Conservation (phyloP, 2,113 vertebrate genomes). For the Hydrochoerus hydrochaeris region DNA sequence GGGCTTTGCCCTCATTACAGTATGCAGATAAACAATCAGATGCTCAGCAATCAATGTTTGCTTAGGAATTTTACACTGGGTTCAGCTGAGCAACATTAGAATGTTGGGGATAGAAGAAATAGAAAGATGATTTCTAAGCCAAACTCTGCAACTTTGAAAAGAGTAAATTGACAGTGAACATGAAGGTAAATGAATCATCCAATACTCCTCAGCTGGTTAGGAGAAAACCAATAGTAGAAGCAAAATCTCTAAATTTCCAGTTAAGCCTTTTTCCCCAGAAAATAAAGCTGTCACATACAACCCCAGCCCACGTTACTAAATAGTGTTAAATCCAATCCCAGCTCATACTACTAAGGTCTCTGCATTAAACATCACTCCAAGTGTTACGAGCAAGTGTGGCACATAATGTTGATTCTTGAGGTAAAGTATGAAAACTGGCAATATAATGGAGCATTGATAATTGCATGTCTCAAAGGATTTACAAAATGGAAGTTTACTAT, state of each 20-base stretch:
- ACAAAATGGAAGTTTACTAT: neutral
- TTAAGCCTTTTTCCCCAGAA: neutral
- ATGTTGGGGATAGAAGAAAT: neutral
- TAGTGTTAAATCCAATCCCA: neutral
- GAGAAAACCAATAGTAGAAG: neutral
- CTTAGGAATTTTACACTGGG: neutral
- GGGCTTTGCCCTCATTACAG: neutral
- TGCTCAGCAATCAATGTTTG: neutral
- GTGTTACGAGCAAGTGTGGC: neutral
- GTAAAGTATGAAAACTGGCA: neutral
- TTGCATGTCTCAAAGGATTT: fast-evolving
- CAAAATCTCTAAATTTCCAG: neutral
- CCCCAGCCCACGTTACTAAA: neutral
- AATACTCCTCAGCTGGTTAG: neutral
- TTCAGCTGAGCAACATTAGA: neutral
- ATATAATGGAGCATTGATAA: neutral
- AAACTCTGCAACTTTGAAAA: neutral
- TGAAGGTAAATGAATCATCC: neutral
- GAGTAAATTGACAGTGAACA: neutral
- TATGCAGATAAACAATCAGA: slow-evolving; percentile 24
- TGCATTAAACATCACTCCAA: too few species aligned
- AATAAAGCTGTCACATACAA: neutral
- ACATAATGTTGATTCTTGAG: neutral
- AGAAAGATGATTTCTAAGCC: neutral
- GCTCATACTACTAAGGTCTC: neutral